phyloP scores from a whole-genome alignment of 2,113 vertebrate species.

The Osmerus mordax region DNA sequence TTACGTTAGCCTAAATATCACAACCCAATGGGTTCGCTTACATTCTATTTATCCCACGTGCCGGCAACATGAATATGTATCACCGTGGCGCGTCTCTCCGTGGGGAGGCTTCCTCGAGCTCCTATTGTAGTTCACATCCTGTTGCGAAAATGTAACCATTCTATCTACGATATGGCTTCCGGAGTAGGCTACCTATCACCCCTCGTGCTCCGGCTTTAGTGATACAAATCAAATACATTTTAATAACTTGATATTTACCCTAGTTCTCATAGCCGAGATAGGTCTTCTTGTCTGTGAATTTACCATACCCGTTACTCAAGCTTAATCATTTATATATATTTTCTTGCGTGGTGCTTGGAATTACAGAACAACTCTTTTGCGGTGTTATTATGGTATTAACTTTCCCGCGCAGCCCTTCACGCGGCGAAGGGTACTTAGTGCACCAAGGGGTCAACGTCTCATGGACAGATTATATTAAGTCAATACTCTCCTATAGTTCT shows the following conservation, averaged over 20 bases:
- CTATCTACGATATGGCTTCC: background rate
- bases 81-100: constrained; percentile 50
- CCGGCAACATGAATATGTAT: constrained; percentile 63
- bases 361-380: too few relatives aligned
- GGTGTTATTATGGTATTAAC: too few relatives aligned
- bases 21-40: constrained; percentile 5
- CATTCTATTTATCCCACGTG: constrained; percentile 60
- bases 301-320: too few relatives aligned
- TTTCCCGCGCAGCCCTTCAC: too few relatives aligned
- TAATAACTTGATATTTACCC: too few relatives aligned
- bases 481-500: background rate
- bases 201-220: background rate
- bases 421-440: background rate
- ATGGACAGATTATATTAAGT: background rate
- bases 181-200: background rate
- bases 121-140: constrained; percentile 36
- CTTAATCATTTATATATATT: too few relatives aligned
- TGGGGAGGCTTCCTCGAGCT: constrained; percentile 45
- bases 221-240: too few relatives aligned
- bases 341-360: too few relatives aligned
- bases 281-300: too few relatives aligned
- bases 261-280: too few relatives aligned
- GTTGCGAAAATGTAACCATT: constrained; percentile 12
- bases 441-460: background rate
- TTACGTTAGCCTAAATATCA: too few relatives aligned